Percentiles rank a stretch among this genome's conserved stretches.
These are phyloP conservation scores for Cartodere bifasciata DNA, from an alignment of 2,888 invertebrate species.

Conservation along the genomic window DNA sequence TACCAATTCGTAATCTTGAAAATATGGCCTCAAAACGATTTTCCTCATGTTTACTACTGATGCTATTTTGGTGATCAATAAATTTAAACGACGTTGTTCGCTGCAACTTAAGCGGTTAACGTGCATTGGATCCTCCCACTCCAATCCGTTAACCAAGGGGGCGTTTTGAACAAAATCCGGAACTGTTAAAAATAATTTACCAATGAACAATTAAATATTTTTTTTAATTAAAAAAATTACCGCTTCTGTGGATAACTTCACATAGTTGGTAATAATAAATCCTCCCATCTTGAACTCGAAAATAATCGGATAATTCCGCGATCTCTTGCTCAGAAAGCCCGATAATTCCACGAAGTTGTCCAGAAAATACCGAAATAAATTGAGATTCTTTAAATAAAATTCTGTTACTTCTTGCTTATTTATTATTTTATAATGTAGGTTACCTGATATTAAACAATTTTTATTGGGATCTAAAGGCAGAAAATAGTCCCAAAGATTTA, in stretches of 20 bases:
- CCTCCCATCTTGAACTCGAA: constrained; percentile 66
- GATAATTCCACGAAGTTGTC: constrained; percentile 50
- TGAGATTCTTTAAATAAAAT: constrained; percentile 46
- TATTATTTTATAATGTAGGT: constrained; percentile 4
- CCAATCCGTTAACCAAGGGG: constrained; percentile 41
- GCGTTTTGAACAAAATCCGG: constrained; percentile 38
- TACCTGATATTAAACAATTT: constrained; percentile 56
- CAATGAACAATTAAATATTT: constrained; percentile 5
- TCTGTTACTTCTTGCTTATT: constrained; percentile 7
- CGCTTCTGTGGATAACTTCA: constrained; percentile 55
- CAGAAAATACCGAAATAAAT: constrained; percentile 57
- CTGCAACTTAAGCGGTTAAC: constrained; percentile 49
- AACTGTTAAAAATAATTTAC: constrained; percentile 23
- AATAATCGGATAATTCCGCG: constrained; percentile 61
- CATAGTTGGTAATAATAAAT: constrained; percentile 65
- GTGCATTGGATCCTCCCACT: constrained; percentile 60
- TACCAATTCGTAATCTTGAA: constrained; percentile 60
- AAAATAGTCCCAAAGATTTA: constrained; percentile 61
- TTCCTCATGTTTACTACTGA: constrained; percentile 42
- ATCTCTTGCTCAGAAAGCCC: constrained; percentile 63
- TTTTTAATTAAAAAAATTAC: constrained; percentile 29
- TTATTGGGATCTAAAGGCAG: constrained; percentile 53
- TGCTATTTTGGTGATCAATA: constrained; percentile 63
- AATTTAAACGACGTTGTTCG: constrained; percentile 53
- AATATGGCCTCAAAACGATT: constrained; percentile 57